Conservation (phyloP, 1,140 invertebrate species). For the Stegodyphus dumicola region DNA sequence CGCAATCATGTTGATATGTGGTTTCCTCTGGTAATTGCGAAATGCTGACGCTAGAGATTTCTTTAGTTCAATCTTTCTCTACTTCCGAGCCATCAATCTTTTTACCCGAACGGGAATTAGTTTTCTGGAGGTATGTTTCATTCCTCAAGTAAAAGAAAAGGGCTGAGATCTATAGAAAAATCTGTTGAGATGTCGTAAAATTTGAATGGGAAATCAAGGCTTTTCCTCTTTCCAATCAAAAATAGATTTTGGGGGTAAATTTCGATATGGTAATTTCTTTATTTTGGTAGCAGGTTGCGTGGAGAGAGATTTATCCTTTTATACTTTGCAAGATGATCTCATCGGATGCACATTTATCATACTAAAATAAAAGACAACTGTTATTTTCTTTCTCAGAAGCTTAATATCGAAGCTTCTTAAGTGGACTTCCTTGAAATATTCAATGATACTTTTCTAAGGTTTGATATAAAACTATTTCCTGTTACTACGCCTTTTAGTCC, state of each 20-base stretch:
- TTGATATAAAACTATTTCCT: too few species aligned
- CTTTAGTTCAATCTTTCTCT: conserved; percentile 1
- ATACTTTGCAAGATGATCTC: too few species aligned
- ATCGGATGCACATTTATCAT: not conserved
- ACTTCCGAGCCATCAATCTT: not conserved
- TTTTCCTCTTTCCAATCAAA: not conserved
- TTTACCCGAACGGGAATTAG: conserved; percentile 11
- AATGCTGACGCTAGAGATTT: conserved; percentile 4
- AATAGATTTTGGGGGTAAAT: not conserved
- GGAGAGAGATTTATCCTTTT: not conserved
- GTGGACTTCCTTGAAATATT: too few species aligned
- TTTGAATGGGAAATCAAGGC: conserved; percentile 18
- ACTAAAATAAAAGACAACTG: too few species aligned
- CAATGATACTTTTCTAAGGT: too few species aligned
- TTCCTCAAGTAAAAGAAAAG: not conserved
- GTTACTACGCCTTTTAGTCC: too few species aligned
- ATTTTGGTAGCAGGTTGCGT: not conserved
- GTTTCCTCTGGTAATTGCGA: conserved; percentile 25
- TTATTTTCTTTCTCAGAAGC: too few species aligned
- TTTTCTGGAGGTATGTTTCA: not conserved
- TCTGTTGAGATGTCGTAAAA: conserved; percentile 7
- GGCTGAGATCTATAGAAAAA: not conserved
- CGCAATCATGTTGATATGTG: conserved; percentile 29
- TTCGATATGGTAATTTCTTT: not conserved
- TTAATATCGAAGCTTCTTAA: too few species aligned